Evolutionary conservation across 2,113 vertebrate species (phyloP).

Genomic region (Engraulis encrasicolus): DNA sequence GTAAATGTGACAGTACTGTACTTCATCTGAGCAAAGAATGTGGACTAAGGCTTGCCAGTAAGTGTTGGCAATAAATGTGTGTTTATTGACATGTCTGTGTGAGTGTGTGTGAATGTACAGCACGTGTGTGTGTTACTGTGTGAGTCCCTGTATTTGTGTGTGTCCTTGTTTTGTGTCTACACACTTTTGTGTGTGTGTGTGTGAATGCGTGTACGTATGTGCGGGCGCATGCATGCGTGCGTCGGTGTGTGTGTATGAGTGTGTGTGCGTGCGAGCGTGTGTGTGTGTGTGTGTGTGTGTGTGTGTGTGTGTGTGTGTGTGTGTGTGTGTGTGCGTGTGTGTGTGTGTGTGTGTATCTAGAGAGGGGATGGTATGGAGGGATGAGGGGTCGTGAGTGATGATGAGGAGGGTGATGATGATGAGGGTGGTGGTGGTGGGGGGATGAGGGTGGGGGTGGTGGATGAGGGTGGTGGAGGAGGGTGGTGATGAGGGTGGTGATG

Average conservation of each 20-base stretch:
- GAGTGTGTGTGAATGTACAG: too few relatives aligned
- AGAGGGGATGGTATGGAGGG: background rate
- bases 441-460: background rate
- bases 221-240: background rate
- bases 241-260: background rate
- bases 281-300: background rate
- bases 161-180: too few relatives aligned
- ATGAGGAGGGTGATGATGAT: background rate
- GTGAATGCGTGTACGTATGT: background rate
- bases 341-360: background rate
- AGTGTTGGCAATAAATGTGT: too few relatives aligned
- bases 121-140: too few relatives aligned
- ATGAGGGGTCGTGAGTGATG: background rate
- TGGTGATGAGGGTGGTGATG: background rate
- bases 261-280: background rate
- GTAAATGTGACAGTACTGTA: too few relatives aligned
- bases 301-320: conserved; percentile 7
- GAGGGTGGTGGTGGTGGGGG: background rate
- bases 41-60: background rate
- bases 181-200: background rate
- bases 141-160: too few relatives aligned
- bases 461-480: background rate
- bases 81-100: too few relatives aligned
- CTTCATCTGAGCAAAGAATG: too few relatives aligned
- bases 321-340: background rate